Percentiles rank a stretch among this genome's conserved stretches.
Evolutionary conservation across 2,113 vertebrate species (phyloP).

Genomic region (Calyptommatus sinebrachiatus): DNA sequence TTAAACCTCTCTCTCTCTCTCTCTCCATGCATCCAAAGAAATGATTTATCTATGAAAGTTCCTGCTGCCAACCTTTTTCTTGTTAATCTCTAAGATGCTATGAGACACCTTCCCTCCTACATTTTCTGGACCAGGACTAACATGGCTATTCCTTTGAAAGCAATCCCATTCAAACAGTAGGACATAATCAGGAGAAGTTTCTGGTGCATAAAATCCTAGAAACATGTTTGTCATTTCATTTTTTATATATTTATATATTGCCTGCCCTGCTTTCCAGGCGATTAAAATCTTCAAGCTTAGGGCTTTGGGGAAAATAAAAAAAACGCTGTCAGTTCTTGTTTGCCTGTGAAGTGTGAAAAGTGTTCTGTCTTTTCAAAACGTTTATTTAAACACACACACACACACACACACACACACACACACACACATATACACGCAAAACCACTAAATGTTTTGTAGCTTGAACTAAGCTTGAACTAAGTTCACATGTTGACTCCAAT

Average conservation of each 20-base stretch:
- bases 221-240: background rate
- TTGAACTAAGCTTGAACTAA: slow-evolving; percentile 38
- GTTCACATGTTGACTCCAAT: slow-evolving; percentile 52
- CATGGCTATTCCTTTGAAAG: too few species aligned
- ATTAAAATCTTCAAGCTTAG: background rate
- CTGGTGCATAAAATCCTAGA: too few species aligned
- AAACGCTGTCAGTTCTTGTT: background rate
- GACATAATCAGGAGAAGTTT: too few species aligned
- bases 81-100: too few species aligned
- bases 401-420: background rate
- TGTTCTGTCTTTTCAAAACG: background rate
- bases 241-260: background rate
- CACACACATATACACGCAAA: background rate
- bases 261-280: background rate
- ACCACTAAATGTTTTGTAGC: background rate
- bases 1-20: too few species aligned
- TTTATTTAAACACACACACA: background rate
- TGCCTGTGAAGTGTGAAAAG: background rate
- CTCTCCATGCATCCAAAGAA: too few species aligned
- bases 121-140: too few species aligned
- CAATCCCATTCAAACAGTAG: background rate
- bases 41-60: too few species aligned
- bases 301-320: background rate
- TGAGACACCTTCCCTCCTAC: too few species aligned
- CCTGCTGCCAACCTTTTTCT: too few species aligned